A percentile compares a stretch with the other conserved stretches of the same genome.
Evolutionary conservation across 2,113 vertebrate species (phyloP).

Genomic region (Spermophilus dauricus): DNA sequence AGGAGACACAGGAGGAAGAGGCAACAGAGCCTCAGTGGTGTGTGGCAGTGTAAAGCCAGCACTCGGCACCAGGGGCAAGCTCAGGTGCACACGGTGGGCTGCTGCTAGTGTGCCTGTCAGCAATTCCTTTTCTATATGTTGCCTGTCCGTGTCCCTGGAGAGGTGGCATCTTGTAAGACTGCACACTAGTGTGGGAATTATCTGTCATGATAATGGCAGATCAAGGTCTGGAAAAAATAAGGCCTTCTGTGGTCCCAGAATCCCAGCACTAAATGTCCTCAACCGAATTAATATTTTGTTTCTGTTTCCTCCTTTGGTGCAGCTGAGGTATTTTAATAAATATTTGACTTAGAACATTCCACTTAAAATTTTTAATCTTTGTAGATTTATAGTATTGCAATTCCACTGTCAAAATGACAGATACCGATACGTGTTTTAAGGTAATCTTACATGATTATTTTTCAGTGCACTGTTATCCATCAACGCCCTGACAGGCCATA

Average conservation of each 20-base stretch:
- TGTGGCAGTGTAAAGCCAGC: too few relatives aligned
- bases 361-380: slow-evolving; percentile 80
- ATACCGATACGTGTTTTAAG: slow-evolving; percentile 75
- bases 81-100: too few relatives aligned
- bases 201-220: not conserved
- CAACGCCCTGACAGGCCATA: slow-evolving; percentile 74
- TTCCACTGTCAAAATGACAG: slow-evolving; percentile 80
- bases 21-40: too few relatives aligned
- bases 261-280: slow-evolving; percentile 34
- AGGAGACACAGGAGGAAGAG: not conserved
- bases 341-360: slow-evolving; percentile 61
- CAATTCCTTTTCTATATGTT: too few relatives aligned
- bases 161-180: not conserved
- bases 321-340: slow-evolving; percentile 73
- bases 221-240: not conserved
- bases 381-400: slow-evolving; percentile 75
- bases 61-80: too few relatives aligned
- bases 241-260: not conserved
- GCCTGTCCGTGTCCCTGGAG: too few relatives aligned
- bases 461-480: slow-evolving; percentile 75
- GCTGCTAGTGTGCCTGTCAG: too few relatives aligned
- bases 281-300: slow-evolving; percentile 20
- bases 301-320: slow-evolving; percentile 47
- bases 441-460: slow-evolving; percentile 81
- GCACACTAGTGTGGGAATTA: not conserved